Evolutionary conservation across 2,888 invertebrate genomes (phyloP).

Genomic region (Muschampia plurimacula): DNA sequence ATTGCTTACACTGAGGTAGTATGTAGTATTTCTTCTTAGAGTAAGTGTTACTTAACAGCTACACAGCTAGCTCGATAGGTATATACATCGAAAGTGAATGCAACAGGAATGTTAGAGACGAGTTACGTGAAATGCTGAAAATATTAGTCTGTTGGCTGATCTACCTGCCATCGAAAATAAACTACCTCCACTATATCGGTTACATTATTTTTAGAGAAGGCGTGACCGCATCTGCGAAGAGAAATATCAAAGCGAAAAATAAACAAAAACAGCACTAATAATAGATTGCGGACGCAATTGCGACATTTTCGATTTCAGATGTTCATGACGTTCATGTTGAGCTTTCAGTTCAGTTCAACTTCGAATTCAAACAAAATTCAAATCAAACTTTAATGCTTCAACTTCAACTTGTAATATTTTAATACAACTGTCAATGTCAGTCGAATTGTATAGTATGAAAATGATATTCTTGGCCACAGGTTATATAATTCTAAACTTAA

Average conservation of each 20-base stretch:
- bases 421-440: too few relatives aligned
- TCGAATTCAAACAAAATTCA: too few relatives aligned
- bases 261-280: constrained; percentile 60
- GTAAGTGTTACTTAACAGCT: constrained; percentile 27
- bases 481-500: too few relatives aligned
- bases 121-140: constrained; percentile 62
- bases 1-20: constrained; percentile 47
- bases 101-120: constrained; percentile 60
- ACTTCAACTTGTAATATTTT: not conserved
- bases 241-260: constrained; percentile 63
- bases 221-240: constrained; percentile 60
- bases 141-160: constrained; percentile 66
- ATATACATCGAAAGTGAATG: constrained; percentile 51
- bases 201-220: constrained; percentile 79
- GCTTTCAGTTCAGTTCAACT: too few relatives aligned
- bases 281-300: constrained; percentile 24
- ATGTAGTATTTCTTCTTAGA: constrained; percentile 40
- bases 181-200: constrained; percentile 67
- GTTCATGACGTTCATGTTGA: not conserved
- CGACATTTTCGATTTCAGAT: constrained; percentile 39
- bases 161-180: constrained; percentile 68
- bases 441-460: too few relatives aligned
- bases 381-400: not conserved
- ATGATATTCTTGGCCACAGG: too few relatives aligned
- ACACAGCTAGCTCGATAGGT: constrained; percentile 50